Base-by-base conservation (phyloP, 2,888 invertebrate species). In the Brenthis ino region DNA sequence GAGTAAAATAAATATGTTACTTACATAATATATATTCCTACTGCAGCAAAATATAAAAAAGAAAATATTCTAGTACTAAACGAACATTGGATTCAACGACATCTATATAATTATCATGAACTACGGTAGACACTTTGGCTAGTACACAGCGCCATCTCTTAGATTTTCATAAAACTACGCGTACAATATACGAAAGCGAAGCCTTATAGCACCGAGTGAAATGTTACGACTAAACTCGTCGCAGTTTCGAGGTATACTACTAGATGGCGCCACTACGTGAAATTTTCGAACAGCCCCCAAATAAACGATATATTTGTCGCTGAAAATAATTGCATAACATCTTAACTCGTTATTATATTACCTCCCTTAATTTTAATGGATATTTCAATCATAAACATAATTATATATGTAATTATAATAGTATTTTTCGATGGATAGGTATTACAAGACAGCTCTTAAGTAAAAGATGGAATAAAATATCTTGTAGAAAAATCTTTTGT, bases 191-290 rank as follows among this genome's bases (percentile, higher is more conserved):
- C n/a, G 50, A 4, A 50, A 43, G 37, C 11, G n/a, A 60, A 33
- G 1, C 60, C 12, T 33, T 60, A 16, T 11, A 60, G 13, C 12
- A 12, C 60, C 12, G 14, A 1, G 8, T 16, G 51, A 14, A 20
- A 54, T 13, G 43, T 8, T 20, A 20, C 37, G 16, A 1, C 3
- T 16, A 53, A 8, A 16, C 3, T 50, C 16, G 33, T 16, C 61
- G 43, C 37, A 43, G 63, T 63, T 43, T 43, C 6, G 14, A 20
- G 37, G 0, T 4, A 3, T 64, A 65, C 57, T 37, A 74, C 76
- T 65, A 83, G 83, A 82, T 83, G 83, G 82, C 83, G 83, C 76
- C 80, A 75, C 67, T 68, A 57, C 12, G 4, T 51, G 67, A 68
- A 75, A 71, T 48, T 58, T 70, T 55, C 14, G 2, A 68, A 69